Base-by-base conservation (phyloP, 1,140 invertebrate genomes). In the Manduca sexta region DNA sequence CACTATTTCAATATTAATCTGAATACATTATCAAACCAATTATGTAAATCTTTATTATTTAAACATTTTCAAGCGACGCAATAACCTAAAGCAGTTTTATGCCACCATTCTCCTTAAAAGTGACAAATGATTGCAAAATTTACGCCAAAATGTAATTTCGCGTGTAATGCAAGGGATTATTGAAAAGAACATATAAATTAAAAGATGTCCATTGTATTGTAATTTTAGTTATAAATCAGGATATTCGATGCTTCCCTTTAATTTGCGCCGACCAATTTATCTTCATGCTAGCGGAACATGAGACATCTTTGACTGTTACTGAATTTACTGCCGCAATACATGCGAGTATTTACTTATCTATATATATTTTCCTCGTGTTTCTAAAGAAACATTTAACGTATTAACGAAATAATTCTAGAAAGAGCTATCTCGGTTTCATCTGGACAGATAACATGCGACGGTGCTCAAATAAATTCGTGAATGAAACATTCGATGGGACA, bases 171-270 rank as follows among this genome's bases (percentile, higher is more conserved):
- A 42, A 26, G 21, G 46, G 40, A 63, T 59, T 49, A 69, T 69
- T 69, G 57, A 63, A 66, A 60, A 54, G 50, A 48, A 68, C 21
- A 46, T 55, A 73, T 72, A 67, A 74, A 77, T 69, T 63, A 45
- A 52, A 57, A 58, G 56, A 59, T 63, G 51, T 62, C 53, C 61
- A 67, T 71, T 73, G 63, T 69, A 73, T 74, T 67, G 52, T 69
- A 59, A 72, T 74, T 56, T 64, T 37, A 56, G 49, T 57, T 50
- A 57, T 79, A 79, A 76, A 79, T 79, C 73, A 74, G 59, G 50
- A 60, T 59, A 63, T 72, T 67, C 61, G 74, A 67, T 72, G 54
- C 48, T 54, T 62, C 52, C 53, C 59, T 69, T 74, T 70, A 69
- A 69, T 71, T 73, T 70, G 60, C 49, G 52, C 60, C 57, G 57